A percentile compares a stretch with the other conserved stretches of the same genome.
Conservation (phyloP, 2,888 invertebrate genomes). For the Pheosia tremula region DNA sequence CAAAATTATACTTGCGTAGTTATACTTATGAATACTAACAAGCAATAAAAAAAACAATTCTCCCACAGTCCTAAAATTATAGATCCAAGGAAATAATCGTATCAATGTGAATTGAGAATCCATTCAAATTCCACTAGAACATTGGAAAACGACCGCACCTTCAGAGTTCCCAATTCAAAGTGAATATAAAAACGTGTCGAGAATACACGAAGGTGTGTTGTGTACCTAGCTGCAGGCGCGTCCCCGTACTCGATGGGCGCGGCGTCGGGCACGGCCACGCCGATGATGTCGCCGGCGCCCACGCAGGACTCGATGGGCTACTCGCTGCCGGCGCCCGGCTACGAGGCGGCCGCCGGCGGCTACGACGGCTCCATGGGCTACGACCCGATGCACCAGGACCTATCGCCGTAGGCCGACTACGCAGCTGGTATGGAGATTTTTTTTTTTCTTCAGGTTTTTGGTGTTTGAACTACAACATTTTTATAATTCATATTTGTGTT, state of each 20-base stretch:
- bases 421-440: neutral
- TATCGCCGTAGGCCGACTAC: conserved; percentile 83
- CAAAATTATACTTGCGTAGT: too few relatives aligned
- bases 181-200: conserved; percentile 9
- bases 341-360: conserved; percentile 92
- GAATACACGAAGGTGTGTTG: conserved; percentile 22
- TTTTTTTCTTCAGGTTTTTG: too few relatives aligned
- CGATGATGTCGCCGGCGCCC: conserved; percentile 97
- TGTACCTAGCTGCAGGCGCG: conserved; percentile 86
- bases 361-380: conserved; percentile 96
- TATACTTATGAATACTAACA: too few relatives aligned
- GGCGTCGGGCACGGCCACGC: conserved; percentile 95
- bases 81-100: neutral
- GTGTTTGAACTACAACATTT: too few relatives aligned
- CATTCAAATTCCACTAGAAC: neutral
- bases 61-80: neutral
- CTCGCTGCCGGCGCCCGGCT: conserved; percentile 95
- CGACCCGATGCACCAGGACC: conserved; percentile 96
- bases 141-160: neutral
- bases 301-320: conserved; percentile 97
- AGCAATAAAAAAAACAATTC: too few relatives aligned
- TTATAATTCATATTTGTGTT: too few relatives aligned
- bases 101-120: neutral
- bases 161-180: conserved; percentile 7
- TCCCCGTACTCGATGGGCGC: conserved; percentile 95